A percentile compares a stretch with the other conserved stretches of the same genome.
These are phyloP conservation scores for Trypoxylon attenuatum DNA, from an alignment of 2,888 invertebrate species.

Conservation along the genomic window DNA sequence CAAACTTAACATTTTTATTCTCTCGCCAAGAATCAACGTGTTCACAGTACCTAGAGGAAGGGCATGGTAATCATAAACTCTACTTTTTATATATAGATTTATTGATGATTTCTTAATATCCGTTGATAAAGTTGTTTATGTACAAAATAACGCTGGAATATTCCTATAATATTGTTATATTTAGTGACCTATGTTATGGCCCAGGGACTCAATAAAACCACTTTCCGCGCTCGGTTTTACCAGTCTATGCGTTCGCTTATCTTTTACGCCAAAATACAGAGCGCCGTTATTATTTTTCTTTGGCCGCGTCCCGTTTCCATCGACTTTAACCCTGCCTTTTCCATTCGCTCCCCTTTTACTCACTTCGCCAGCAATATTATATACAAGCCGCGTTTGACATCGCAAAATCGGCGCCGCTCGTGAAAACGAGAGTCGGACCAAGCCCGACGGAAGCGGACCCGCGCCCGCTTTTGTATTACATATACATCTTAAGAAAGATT, in stretches of 20 bases:
- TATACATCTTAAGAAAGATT: constrained; percentile 48
- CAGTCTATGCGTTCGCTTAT: constrained; percentile 42
- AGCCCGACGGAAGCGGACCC: constrained; percentile 22
- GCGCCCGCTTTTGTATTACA: constrained; percentile 35
- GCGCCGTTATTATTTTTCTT: constrained; percentile 32
- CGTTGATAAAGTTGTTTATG: constrained; percentile 71
- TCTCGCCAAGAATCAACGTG: too few species aligned
- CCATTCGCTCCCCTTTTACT: constrained; percentile 9
- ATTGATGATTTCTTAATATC: constrained; percentile 71
- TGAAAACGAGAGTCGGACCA: constrained; percentile 16
- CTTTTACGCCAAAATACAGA: constrained; percentile 47
- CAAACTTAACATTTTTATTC: too few species aligned
- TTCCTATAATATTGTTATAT: constrained; percentile 66
- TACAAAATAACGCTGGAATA: constrained; percentile 73
- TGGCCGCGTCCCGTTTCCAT: constrained; percentile 31
- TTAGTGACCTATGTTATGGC: constrained; percentile 62
- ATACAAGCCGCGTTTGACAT: constrained; percentile 33
- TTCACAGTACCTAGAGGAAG: too few species aligned
- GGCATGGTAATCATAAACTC: too few species aligned
- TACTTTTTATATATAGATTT: constrained; percentile 68
- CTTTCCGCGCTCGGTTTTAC: constrained; percentile 22
- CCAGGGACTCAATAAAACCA: constrained; percentile 44
- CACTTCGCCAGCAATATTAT: constrained; percentile 43
- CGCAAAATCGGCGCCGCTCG: constrained; percentile 1
- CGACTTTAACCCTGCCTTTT: too few species aligned